These are phyloP conservation scores for Paraplagusia blochii DNA, from an alignment of 2,113 vertebrate genomes.

Conservation along the genomic window DNA sequence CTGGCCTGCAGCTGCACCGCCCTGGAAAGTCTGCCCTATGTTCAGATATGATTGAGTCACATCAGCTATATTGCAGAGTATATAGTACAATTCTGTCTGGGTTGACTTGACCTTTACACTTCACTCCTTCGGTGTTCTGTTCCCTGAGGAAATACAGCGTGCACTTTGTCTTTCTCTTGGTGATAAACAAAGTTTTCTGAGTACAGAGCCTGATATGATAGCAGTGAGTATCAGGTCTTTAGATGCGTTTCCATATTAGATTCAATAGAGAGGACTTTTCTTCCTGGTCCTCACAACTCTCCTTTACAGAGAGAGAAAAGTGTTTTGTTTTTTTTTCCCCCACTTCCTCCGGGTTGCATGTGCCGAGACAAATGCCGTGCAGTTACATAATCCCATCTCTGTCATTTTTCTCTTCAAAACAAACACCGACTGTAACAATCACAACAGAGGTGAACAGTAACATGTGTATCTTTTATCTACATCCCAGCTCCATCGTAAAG, in stretches of 20 bases:
- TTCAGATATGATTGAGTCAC: conserved; percentile 10
- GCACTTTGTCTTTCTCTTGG: neutral
- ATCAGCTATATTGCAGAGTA: conserved; percentile 2
- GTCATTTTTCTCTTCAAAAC: neutral
- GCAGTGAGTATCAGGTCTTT: no score
- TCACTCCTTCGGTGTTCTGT: conserved; percentile 9
- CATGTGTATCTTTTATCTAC: neutral
- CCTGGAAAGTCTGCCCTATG: neutral
- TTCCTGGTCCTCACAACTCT: neutral
- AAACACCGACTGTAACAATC: neutral
- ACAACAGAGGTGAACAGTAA: neutral
- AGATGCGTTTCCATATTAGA: no score
- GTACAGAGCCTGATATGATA: no score
- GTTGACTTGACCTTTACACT: conserved; percentile 55
- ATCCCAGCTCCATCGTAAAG: neutral
- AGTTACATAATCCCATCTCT: conserved; percentile 21
- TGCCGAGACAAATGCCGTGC: conserved; percentile 8
- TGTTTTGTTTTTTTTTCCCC: neutral
- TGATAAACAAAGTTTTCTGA: conserved; percentile 27
- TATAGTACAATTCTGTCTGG: conserved; percentile 1
- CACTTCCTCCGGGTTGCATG: conserved; percentile 19
- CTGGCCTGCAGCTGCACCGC: neutral
- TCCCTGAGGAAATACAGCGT: conserved; percentile 17
- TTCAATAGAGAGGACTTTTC: no score
- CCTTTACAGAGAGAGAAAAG: neutral